Percentiles rank a stretch among this genome's conserved stretches.
phyloP scores from a whole-genome alignment of 1,140 invertebrate genomes.

The Xylocopa sonorina region DNA sequence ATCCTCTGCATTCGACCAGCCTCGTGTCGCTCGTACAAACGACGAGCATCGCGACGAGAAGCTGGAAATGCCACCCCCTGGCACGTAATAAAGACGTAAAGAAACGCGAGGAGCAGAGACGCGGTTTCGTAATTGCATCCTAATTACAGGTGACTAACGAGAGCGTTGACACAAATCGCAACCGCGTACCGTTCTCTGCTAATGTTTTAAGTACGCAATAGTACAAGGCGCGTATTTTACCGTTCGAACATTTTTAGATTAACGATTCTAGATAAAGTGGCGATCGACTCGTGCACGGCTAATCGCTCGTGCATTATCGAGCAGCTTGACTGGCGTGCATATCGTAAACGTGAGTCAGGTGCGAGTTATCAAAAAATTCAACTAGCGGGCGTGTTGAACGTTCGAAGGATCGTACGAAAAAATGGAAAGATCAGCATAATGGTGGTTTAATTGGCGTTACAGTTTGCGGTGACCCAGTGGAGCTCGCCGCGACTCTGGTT shows the following conservation, averaged over 20 bases:
- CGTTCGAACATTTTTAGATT: background rate
- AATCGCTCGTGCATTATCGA: background rate
- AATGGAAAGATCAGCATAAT: conserved; percentile 11
- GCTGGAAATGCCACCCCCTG: no score
- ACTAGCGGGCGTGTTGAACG: background rate
- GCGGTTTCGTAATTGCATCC: background rate
- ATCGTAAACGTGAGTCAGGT: background rate
- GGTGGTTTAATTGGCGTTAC: conserved; percentile 43
- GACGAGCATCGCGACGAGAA: background rate
- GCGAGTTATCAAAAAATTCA: background rate
- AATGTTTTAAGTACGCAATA: background rate
- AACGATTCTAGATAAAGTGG: background rate
- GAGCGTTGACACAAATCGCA: background rate
- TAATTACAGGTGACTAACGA: background rate
- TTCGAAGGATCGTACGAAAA: background rate
- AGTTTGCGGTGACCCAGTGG: conserved; percentile 12
- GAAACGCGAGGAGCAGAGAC: background rate
- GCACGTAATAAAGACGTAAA: background rate
- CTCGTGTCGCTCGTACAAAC: conserved; percentile 10
- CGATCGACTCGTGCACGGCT: background rate
- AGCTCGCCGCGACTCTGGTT: background rate
- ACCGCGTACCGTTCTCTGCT: background rate
- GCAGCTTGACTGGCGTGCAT: background rate
- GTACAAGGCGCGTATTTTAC: background rate
- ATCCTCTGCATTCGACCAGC: conserved; percentile 1